Evolutionary conservation across 2,113 vertebrate species (phyloP).

Genomic region (Ochotona curzoniae): DNA sequence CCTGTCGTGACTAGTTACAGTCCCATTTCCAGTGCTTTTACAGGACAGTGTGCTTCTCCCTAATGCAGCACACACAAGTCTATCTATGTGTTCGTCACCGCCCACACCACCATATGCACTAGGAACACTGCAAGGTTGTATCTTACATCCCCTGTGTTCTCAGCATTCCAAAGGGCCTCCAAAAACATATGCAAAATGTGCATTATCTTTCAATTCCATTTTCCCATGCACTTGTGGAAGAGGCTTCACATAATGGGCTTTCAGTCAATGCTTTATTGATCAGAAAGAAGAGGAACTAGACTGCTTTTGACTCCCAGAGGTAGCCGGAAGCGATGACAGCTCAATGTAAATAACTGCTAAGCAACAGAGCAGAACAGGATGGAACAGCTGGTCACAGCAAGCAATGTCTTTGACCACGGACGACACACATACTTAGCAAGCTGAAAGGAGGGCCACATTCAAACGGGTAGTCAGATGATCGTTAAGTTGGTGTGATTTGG

Average conservation of each 20-base stretch:
- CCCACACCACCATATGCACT: background rate
- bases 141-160: background rate
- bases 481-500: background rate
- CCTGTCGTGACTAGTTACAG: background rate
- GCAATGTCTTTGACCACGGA: background rate
- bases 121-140: background rate
- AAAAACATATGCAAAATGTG: too few relatives aligned
- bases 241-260: background rate
- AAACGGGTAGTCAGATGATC: background rate
- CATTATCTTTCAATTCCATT: too few relatives aligned
- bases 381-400: background rate
- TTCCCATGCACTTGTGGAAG: too few relatives aligned
- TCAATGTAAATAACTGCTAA: background rate
- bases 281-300: background rate
- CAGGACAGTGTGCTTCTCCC: background rate
- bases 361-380: background rate
- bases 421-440: background rate
- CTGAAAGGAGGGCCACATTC: background rate
- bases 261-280: background rate
- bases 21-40: background rate
- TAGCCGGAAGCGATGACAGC: background rate
- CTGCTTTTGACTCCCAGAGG: background rate
- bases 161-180: background rate
- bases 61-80: background rate
- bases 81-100: background rate